Percentiles rank a stretch among this genome's conserved stretches.
Evolutionary conservation across 2,797 vertebrate genomes (phyloP).

Genomic region (Chiroxiphia lanceolata): DNA sequence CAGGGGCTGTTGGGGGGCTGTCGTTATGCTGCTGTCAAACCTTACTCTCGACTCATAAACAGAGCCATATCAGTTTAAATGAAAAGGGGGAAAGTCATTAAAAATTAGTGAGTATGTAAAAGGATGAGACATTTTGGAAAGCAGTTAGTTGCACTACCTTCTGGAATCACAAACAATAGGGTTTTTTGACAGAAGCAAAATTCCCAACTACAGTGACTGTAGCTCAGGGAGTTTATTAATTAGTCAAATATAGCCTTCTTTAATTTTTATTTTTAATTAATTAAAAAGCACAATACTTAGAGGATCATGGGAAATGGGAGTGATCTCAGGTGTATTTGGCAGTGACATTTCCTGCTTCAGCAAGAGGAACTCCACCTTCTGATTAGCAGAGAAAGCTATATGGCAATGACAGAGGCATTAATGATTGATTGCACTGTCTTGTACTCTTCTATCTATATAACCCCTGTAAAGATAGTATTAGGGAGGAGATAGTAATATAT

Average conservation of each 20-base stretch:
- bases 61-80: slow-evolving; percentile 29
- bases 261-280: not conserved
- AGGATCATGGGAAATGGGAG: not conserved
- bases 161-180: not conserved
- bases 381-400: not conserved
- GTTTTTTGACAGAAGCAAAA: not conserved
- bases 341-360: not conserved
- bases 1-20: not conserved
- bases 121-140: not conserved
- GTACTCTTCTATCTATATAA: not conserved
- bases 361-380: not conserved
- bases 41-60: slow-evolving; percentile 6
- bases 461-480: not conserved
- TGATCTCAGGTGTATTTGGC: not conserved
- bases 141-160: not conserved
- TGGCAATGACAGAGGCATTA: not conserved
- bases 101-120: not conserved
- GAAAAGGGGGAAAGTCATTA: not conserved
- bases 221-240: not conserved
- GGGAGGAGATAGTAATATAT: not conserved
- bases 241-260: not conserved
- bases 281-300: not conserved
- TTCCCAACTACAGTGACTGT: not conserved
- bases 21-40: not conserved
- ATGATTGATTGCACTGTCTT: not conserved